These are phyloP conservation scores for Kobus ellipsiprymnus DNA, from an alignment of 2,113 vertebrate genomes.

Conservation along the genomic window DNA sequence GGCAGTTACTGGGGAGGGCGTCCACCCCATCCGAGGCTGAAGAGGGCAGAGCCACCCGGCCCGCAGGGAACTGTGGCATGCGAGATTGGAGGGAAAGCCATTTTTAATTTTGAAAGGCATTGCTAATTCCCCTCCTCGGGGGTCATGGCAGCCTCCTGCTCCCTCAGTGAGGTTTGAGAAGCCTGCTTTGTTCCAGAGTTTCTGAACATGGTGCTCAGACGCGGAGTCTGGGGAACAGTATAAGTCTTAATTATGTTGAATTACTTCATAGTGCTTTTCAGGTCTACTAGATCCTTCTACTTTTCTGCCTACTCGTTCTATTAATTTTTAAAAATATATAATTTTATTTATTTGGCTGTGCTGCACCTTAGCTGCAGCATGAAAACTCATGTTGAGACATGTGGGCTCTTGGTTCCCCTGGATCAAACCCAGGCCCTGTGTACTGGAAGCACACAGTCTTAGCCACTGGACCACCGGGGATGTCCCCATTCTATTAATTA, in stretches of 20 bases:
- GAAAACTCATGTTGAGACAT: background rate
- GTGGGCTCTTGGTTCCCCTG: background rate
- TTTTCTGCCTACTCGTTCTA: background rate
- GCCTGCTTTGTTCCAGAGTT: background rate
- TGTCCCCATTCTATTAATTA: background rate
- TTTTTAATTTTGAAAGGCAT: background rate
- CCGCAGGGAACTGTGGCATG: background rate
- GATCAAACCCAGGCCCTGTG: background rate
- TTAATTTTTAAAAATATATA: background rate
- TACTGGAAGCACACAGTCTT: background rate
- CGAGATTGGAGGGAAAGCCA: background rate
- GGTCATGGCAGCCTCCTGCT: background rate
- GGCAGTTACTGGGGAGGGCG: accelerated
- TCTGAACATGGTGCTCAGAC: slow-evolving; percentile 69
- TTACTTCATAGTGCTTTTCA: background rate
- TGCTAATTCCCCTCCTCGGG: background rate
- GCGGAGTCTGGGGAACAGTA: slow-evolving; percentile 54
- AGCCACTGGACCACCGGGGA: background rate
- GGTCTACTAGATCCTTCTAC: background rate
- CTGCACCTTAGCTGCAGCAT: background rate
- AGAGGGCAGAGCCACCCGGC: background rate
- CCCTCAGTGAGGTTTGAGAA: background rate
- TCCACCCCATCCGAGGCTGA: background rate
- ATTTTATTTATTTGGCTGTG: background rate
- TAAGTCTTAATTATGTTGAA: background rate